Evolutionary conservation across 1,140 invertebrate species (phyloP), one percentile per base, ranked within the genome.

Genomic region (Cydia fagiglandana): DNA sequence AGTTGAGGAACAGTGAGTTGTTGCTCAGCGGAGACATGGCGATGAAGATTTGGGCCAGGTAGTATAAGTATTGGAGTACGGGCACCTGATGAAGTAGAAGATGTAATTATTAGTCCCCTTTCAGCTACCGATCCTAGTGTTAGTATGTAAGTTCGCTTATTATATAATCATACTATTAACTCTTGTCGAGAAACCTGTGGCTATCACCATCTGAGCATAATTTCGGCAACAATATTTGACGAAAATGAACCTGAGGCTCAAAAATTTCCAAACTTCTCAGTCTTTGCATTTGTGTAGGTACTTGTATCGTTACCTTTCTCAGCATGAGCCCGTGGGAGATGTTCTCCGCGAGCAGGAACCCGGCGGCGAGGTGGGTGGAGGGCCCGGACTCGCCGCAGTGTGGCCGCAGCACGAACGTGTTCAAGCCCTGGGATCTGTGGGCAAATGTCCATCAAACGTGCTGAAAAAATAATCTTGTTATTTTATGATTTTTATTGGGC

Each of bases 1-100:
- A 99, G 93, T 99, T 99, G 20, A 99, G 95, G 92, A 99, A 99
- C 13, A 99, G 94, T 1, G 98, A 99, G 92, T 99, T 99, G 94
- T 99, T 99, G 81, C 97, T 98, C 13, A 99, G 94, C 0, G 99
- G 99, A 7, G 98, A 99, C 99, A 99, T 99, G 9, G 99, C 99
- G 81, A 99, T 99, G 12, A 97, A 98, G 81, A 99, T 99, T 94
- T 99, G 99, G 0, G 98, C 96, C 83, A 99, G 93, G 92, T 99
- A 99, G 93, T 99, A 99, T 61, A 99, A 94, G 94, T 99, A 99
- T 91, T 99, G 99, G 10, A 99, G 94, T 9, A 99, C 99, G 20
- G 99, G 99, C 47, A 99, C 93, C 93, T 93, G 85, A 12, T 5
- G 50, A 73, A 76, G 38, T 74, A 94, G 12, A 76, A 7, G 4